Evolutionary conservation across 2,113 vertebrate species (phyloP).

Genomic region (Aspiorhynchus laticeps): DNA sequence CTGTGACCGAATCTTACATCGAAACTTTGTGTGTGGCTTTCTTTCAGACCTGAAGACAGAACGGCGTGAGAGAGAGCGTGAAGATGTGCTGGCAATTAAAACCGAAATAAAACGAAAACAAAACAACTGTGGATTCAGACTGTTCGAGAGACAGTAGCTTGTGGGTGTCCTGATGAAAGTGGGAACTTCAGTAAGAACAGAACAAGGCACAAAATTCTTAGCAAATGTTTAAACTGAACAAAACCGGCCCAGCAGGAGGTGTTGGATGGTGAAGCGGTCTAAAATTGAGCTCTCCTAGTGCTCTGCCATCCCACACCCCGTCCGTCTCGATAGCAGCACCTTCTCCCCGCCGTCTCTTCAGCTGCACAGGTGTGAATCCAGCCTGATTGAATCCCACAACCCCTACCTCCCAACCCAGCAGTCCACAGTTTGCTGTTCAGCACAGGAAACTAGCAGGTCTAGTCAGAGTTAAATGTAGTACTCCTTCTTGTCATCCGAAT

Average conservation of each 20-base stretch:
- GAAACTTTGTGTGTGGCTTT: conserved; percentile 32
- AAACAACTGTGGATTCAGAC: conserved; percentile 56
- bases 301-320: conserved; percentile 80
- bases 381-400: conserved; percentile 34
- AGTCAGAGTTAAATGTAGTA: conserved; percentile 87
- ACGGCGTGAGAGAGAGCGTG: conserved; percentile 46
- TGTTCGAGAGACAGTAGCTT: conserved; percentile 61
- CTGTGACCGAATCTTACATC: conserved; percentile 17
- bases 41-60: conserved; percentile 40
- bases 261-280: conserved; percentile 87
- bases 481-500: conserved; percentile 98
- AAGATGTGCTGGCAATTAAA: conserved; percentile 41
- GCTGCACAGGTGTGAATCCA: conserved; percentile 51
- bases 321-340: conserved; percentile 55
- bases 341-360: conserved; percentile 28
- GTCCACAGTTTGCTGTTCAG: conserved; percentile 53
- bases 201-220: conserved; percentile 99
- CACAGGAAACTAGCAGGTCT: conserved; percentile 32
- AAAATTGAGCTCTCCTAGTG: conserved; percentile 76
- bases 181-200: conserved; percentile 75
- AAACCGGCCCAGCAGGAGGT: conserved; percentile 83
- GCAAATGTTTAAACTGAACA: conserved; percentile 91
- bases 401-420: conserved; percentile 44
- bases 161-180: conserved; percentile 56
- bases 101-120: not conserved